Evolutionary conservation across 1,140 invertebrate genomes (phyloP), one percentile per base, ranked within the genome.

Genomic region (Achroia grisella): DNA sequence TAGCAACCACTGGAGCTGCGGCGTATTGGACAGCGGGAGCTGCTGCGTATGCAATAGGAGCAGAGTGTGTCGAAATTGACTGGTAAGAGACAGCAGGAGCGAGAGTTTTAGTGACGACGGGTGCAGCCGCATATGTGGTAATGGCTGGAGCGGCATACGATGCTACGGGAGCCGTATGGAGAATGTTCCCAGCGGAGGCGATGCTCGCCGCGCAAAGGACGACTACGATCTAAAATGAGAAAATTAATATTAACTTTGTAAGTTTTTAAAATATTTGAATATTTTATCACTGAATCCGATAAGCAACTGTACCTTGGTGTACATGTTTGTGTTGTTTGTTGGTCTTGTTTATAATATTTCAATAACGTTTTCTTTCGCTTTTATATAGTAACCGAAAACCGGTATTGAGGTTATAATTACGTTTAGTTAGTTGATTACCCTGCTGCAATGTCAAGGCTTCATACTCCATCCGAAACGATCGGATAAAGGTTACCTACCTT

Each of bases 401-500:
- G 64, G 73, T 23, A 23, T 69, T 58, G 40, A 49, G 52, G 46
- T 35, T 48, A 41, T 41, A 52, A 3, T 23, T 23, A 23, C 41
- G 28, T 51, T n/a, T 11, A 23, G 17, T 23, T 23, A 37, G 35
- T 48, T 40, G 35, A 47, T 29, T 33, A 63, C 71, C 60, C 48
- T 54, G 17, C n/a, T 37, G 67, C 76, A 80, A 70, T 73, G 76
- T 80, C 76, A 77, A 71, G 71, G 71, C 44, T 43, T 41, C 2
- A 23, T 2, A 43, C 42, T 49, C 41, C 45, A 43, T 44, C 39
- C 35, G 17, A 23, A 3, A 3, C 17, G 17, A 6, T 23, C 2
- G 17, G 17, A 23, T 23, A n/a, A n/a, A n/a, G n/a, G n/a, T n/a
- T n/a, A n/a, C n/a, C n/a, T n/a, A n/a, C n/a, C n/a, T n/a, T n/a